Evolutionary conservation across 2,888 invertebrate genomes (phyloP).

Genomic region (Choristoneura rosaceana): DNA sequence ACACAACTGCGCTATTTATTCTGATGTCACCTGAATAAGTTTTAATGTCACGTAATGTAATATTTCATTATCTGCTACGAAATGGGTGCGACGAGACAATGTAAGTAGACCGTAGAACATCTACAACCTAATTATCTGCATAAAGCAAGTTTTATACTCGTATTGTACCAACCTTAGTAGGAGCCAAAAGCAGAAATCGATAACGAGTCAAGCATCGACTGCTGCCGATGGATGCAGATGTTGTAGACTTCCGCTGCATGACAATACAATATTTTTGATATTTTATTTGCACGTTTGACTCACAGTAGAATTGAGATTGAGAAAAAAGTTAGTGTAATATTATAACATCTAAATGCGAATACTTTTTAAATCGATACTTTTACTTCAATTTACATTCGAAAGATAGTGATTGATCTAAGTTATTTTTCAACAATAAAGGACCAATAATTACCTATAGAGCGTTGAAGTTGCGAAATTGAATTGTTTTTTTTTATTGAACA

Average conservation of each 20-base stretch:
- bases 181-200: slow-evolving; percentile 62
- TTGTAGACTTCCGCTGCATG: slow-evolving; percentile 74
- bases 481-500: slow-evolving; percentile 49
- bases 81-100: slow-evolving; percentile 81
- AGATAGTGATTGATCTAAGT: slow-evolving; percentile 31
- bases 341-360: slow-evolving; percentile 31
- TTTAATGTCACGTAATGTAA: slow-evolving; percentile 48
- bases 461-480: slow-evolving; percentile 60
- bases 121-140: slow-evolving; percentile 60
- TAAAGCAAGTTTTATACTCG: slow-evolving; percentile 59
- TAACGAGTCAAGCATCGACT: slow-evolving; percentile 69
- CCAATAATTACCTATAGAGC: slow-evolving; percentile 14
- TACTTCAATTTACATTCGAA: slow-evolving; percentile 9
- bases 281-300: slow-evolving; percentile 70
- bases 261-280: slow-evolving; percentile 54
- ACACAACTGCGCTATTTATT: slow-evolving; percentile 34
- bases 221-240: slow-evolving; percentile 71
- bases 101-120: slow-evolving; percentile 79
- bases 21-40: slow-evolving; percentile 30
- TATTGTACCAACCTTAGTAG: slow-evolving; percentile 53
- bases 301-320: slow-evolving; percentile 62
- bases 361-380: slow-evolving; percentile 1
- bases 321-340: slow-evolving; percentile 37
- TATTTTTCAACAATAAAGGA: slow-evolving; percentile 1
- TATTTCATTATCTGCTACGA: slow-evolving; percentile 75